A percentile compares a stretch with the other conserved stretches of the same genome.
Conservation (phyloP, 2,113 vertebrate genomes). For the Pyxicephalus adspersus region DNA sequence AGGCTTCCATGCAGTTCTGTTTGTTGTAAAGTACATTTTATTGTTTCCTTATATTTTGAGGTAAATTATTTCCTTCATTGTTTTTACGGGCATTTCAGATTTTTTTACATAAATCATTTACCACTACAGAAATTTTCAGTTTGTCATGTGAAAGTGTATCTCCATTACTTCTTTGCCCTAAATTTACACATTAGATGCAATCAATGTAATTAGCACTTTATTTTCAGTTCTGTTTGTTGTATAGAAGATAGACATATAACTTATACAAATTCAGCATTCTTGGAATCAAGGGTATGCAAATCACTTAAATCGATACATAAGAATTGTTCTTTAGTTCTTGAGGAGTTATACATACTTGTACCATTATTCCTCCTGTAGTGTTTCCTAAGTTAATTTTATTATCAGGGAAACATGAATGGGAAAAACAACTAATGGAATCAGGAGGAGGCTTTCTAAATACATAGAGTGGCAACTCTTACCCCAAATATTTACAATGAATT, state of each 20-base stretch:
- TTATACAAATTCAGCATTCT: conserved; percentile 17
- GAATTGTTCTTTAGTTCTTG: neutral
- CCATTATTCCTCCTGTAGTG: neutral
- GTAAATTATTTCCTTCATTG: too few species aligned
- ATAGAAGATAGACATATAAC: neutral
- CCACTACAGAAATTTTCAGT: neutral
- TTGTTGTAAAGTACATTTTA: too few species aligned
- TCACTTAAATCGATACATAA: conserved; percentile 6
- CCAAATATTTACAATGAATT: too few species aligned
- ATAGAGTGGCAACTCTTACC: too few species aligned
- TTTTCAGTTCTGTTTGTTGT: neutral
- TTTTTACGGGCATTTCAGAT: neutral
- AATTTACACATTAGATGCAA: neutral
- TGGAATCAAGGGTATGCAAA: neutral
- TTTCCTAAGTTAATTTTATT: too few species aligned
- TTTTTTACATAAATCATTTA: neutral
- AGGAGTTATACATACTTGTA: neutral
- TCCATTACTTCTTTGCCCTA: neutral
- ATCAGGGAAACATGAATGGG: too few species aligned
- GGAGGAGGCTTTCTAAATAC: too few species aligned
- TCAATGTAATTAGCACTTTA: neutral
- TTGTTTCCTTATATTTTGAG: too few species aligned
- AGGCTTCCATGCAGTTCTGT: too few species aligned
- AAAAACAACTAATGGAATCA: too few species aligned
- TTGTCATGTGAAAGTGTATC: neutral